phyloP scores from a whole-genome alignment of 1,140 invertebrate genomes.

The Drosophila kurseongensis region DNA sequence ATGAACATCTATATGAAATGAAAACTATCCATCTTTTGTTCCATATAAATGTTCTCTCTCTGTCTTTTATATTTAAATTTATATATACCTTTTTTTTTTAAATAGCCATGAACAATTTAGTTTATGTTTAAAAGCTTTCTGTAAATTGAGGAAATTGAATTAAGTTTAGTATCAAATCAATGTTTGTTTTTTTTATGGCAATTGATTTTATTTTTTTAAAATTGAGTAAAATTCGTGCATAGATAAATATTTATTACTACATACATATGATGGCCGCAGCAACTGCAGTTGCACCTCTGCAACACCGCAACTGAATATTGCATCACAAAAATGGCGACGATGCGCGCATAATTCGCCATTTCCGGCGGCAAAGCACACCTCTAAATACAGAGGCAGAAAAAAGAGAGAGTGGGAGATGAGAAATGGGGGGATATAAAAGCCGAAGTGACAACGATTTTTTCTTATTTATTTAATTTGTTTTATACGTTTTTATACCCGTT shows the following conservation, averaged over 20 bases:
- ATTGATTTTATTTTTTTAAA: background rate
- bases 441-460: conserved; percentile 38
- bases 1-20: too few relatives aligned
- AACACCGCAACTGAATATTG: conserved; percentile 14
- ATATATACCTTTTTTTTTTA: too few relatives aligned
- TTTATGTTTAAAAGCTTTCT: background rate
- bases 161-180: background rate
- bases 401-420: background rate
- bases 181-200: background rate
- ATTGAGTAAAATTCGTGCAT: background rate
- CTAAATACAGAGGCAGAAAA: conserved; percentile 10
- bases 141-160: background rate
- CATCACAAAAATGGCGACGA: conserved; percentile 53
- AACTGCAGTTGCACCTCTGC: background rate
- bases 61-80: too few relatives aligned
- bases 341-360: conserved; percentile 75
- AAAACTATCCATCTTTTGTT: too few relatives aligned
- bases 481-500: conserved; percentile 23
- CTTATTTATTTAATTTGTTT: conserved; percentile 26
- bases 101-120: too few relatives aligned
- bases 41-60: too few relatives aligned
- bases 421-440: conserved; percentile 24
- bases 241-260: conserved; percentile 1
- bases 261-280: background rate
- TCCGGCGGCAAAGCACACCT: conserved; percentile 51